phyloP scores from a whole-genome alignment of 2,113 vertebrate species.

The Dromiciops gliroides region DNA sequence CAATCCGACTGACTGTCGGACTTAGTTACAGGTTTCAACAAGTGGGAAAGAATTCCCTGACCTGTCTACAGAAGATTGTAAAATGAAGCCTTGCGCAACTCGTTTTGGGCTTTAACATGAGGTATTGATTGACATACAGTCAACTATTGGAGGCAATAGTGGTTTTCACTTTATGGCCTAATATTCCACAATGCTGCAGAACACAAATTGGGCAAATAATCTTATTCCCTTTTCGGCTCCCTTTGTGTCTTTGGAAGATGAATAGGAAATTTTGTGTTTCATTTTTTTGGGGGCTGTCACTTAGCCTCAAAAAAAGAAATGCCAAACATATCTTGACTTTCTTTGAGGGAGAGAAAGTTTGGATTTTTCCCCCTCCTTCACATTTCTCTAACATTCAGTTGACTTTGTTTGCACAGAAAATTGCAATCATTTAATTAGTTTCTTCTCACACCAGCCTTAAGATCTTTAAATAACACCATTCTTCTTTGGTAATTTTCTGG shows the following conservation, averaged over 20 bases:
- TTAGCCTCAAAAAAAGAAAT: neutral
- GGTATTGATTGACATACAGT: fast-evolving
- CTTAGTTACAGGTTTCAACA: neutral
- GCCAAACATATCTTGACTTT: neutral
- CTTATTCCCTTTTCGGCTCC: neutral
- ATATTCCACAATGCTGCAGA: fast-evolving
- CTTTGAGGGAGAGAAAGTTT: constrained; percentile 42
- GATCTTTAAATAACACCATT: constrained; percentile 59
- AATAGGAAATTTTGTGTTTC: neutral
- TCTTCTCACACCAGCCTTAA: constrained; percentile 48
- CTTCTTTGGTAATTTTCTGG: constrained; percentile 27
- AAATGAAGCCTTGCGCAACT: neutral
- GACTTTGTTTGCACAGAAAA: constrained; percentile 66
- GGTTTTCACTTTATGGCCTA: fast-evolving
- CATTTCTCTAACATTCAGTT: constrained; percentile 11
- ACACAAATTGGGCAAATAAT: fast-evolving
- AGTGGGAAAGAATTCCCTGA: constrained; percentile 53
- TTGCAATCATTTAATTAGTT: constrained; percentile 74
- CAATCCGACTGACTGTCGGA: fast-evolving
- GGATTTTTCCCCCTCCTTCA: neutral
- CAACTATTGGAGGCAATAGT: neutral
- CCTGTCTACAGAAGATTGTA: constrained; percentile 36
- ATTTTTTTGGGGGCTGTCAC: neutral
- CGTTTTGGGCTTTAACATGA: neutral
- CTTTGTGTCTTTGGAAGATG: neutral